phyloP scores from a whole-genome alignment of 2,797 vertebrate genomes.

The Nasua narica region DNA sequence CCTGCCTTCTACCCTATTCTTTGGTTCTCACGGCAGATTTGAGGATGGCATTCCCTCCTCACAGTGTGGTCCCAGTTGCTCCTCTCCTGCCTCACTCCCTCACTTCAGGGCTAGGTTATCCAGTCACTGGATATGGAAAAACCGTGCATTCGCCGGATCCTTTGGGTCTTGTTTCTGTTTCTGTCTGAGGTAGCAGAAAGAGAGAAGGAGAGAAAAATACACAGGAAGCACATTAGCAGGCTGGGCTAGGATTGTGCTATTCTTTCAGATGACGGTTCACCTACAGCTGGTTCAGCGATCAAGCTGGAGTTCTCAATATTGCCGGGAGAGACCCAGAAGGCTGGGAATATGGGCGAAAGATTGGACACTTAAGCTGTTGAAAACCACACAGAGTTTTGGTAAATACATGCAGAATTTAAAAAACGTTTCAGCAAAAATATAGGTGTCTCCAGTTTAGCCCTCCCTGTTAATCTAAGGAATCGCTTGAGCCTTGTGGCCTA shows the following conservation, averaged over 20 bases:
- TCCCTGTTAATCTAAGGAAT: constrained; percentile 54
- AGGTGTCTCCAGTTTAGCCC: constrained; percentile 17
- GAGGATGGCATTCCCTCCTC: not conserved
- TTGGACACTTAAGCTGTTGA: constrained; percentile 11
- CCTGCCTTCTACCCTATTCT: not conserved
- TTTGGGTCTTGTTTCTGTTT: not conserved
- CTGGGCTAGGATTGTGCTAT: not conserved
- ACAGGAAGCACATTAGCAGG: not conserved
- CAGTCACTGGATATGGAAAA: not conserved
- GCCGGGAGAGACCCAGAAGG: not conserved
- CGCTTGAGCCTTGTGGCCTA: not conserved
- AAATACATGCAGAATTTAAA: constrained; percentile 45
- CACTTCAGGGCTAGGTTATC: not conserved
- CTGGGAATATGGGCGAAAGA: not conserved
- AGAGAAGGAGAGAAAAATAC: not conserved
- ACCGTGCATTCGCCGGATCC: not conserved
- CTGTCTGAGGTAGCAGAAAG: not conserved
- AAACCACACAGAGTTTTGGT: constrained; percentile 24
- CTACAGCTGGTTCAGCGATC: not conserved
- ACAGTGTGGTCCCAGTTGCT: not conserved
- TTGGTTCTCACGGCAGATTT: not conserved
- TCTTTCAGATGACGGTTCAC: not conserved
- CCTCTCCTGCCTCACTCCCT: not conserved
- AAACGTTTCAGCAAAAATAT: constrained; percentile 41
- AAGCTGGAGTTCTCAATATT: not conserved